Base-by-base conservation (phyloP, 2,113 vertebrate genomes). In the Sorex araneus region DNA sequence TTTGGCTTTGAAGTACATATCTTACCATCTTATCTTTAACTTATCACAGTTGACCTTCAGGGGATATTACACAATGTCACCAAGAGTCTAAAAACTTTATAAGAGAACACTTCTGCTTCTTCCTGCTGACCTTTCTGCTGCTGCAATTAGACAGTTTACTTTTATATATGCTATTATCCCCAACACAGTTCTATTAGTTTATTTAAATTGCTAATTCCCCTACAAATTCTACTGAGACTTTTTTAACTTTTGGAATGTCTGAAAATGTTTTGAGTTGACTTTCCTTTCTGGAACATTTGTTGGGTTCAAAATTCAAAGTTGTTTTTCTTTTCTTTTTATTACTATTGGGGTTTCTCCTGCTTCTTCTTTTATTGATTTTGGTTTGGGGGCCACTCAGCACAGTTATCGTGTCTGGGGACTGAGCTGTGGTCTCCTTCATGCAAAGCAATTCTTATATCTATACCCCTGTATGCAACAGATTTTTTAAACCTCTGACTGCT, bases 261-360 rank as follows among this genome's bases (percentile, higher is more conserved):
- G 34, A 81, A 87, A 87, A 79, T 57, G 19, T 36, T 92, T 91
- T 45, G 81, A 67, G 40, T 88, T 94, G 77, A 67, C 13, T 30
- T 73, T 81, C 45, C n/a, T 57, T 81, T 81, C 84, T 57, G 79
- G 84, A n/a, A 82, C 9, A 27, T 94, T 90, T 86, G 71, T 60
- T 75, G 71, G 15, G 30, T 71, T 78, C 50, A 70, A 30, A 82
- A 57, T 43, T 54, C 54, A 54, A 75, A 82, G 34, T 16, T 66
- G 28, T 40, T 40, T 40, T 40, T 40, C 54, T 19, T 54, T 54
- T 54, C 13, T 54, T 16, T 54, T 16, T 54, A 54, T 54, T 54
- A 15, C 11, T 54, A 6, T 54, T 54, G 9, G 13, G 54, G 4
- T 40, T 40, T 40, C 54, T 54, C 15, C 8, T 54, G 54, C 54